Conservation (phyloP, 2,888 invertebrate genomes). For the Ethmia dodecea region DNA sequence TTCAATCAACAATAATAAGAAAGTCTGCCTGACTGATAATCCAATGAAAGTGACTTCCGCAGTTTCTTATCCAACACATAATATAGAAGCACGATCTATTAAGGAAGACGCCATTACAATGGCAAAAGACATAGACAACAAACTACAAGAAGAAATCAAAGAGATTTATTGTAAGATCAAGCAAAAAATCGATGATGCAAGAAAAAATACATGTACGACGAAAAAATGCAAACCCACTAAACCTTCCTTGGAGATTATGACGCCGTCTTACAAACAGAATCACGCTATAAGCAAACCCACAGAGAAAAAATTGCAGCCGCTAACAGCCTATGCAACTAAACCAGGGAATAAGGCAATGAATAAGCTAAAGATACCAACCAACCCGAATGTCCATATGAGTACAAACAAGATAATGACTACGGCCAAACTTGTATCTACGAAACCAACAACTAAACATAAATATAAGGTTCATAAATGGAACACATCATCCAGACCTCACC, state of each 20-base stretch:
- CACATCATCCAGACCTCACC: too few relatives aligned
- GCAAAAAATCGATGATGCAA: constrained; percentile 31
- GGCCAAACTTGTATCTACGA: not conserved
- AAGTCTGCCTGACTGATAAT: too few relatives aligned
- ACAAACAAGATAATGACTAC: not conserved
- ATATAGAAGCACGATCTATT: constrained; percentile 28
- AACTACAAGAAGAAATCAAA: constrained; percentile 36
- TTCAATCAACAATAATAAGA: too few relatives aligned
- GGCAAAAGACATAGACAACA: constrained; percentile 32
- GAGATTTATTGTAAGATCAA: constrained; percentile 36
- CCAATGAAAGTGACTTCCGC: too few relatives aligned
- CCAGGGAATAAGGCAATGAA: not conserved
- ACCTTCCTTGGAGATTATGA: too few relatives aligned
- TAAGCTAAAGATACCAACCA: not conserved
- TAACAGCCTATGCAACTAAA: not conserved
- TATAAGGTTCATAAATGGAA: too few relatives aligned
- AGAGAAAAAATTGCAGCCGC: not conserved
- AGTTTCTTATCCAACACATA: constrained; percentile 20
- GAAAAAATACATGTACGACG: constrained; percentile 31
- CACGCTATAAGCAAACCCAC: too few relatives aligned
- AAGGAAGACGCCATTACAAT: constrained; percentile 27
- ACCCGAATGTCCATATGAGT: not conserved
- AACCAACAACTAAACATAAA: not conserved
- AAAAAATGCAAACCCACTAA: too few relatives aligned
- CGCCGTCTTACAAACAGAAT: too few relatives aligned